phyloP scores from a whole-genome alignment of 2,113 vertebrate genomes.

The Mustela nigripes region DNA sequence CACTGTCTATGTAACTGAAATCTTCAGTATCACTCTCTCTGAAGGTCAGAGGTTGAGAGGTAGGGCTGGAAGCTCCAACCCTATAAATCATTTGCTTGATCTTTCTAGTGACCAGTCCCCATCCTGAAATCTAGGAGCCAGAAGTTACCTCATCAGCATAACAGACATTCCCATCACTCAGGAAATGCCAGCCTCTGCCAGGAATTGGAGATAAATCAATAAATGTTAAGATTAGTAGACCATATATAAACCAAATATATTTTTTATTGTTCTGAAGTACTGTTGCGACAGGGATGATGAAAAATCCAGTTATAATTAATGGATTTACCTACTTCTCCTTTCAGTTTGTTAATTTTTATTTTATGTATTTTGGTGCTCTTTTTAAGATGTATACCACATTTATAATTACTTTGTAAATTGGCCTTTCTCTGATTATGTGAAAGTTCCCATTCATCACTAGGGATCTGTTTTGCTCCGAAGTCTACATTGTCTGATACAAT shows the following conservation, averaged over 20 bases:
- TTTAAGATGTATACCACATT: background rate
- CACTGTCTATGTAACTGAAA: background rate
- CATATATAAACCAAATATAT: background rate
- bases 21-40: background rate
- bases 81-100: background rate
- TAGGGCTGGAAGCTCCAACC: background rate
- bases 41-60: background rate
- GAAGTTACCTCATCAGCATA: background rate
- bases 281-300: background rate
- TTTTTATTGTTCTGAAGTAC: background rate
- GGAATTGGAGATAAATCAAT: background rate
- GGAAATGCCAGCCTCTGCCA: background rate
- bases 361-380: background rate
- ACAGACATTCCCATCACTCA: background rate
- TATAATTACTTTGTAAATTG: slow-evolving; percentile 35
- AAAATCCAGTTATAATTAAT: background rate
- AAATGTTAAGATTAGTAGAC: background rate
- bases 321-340: background rate
- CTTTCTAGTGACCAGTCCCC: background rate
- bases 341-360: background rate
- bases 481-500: background rate
- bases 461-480: background rate
- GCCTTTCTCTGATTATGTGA: background rate
- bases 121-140: background rate
- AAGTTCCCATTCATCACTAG: background rate